Conservation (phyloP, 2,797 vertebrate genomes). For the Ctenochaetus hawaiiensis region DNA sequence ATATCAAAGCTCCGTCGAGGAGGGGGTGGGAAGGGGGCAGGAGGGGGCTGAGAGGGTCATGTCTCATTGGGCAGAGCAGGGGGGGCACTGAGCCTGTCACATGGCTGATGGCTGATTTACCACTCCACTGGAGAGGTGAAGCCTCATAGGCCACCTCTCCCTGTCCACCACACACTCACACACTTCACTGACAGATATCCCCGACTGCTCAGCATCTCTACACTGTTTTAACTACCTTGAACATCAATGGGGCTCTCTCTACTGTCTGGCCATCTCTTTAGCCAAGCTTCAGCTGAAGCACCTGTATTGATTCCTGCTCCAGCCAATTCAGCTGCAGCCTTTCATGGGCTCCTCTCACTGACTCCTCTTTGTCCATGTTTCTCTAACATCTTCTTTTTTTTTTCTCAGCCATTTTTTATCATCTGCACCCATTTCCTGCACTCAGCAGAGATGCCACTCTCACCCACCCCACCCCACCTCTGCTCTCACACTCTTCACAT, state of each 20-base stretch:
- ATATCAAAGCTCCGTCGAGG: slow-evolving; percentile 83
- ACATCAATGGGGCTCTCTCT: slow-evolving; percentile 58
- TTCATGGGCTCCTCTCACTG: slow-evolving; percentile 60
- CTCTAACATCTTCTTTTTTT: slow-evolving; percentile 44
- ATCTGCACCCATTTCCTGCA: slow-evolving; percentile 70
- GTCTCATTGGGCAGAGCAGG: slow-evolving; percentile 82
- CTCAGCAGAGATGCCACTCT: slow-evolving; percentile 44
- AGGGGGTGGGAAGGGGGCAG: slow-evolving; percentile 67
- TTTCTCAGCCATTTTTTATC: slow-evolving; percentile 58
- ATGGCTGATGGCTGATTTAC: slow-evolving; percentile 89
- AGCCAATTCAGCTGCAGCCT: slow-evolving; percentile 59
- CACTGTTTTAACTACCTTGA: slow-evolving; percentile 56
- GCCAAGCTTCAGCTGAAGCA: slow-evolving; percentile 56
- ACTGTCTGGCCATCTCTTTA: slow-evolving; percentile 48
- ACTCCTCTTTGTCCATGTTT: slow-evolving; percentile 52
- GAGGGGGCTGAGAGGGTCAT: slow-evolving; percentile 73
- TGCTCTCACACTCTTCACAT: slow-evolving; percentile 64
- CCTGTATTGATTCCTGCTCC: slow-evolving; percentile 66
- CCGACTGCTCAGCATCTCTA: slow-evolving; percentile 34
- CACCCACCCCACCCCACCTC: slow-evolving; percentile 23
- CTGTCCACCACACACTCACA: slow-evolving; percentile 36
- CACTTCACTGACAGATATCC: slow-evolving; percentile 59
- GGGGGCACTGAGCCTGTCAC: slow-evolving; percentile 81
- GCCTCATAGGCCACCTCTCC: slow-evolving; percentile 71
- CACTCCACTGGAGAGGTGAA: slow-evolving; percentile 84